A percentile compares a stretch with the other conserved stretches of the same genome.
Evolutionary conservation across 2,888 invertebrate species (phyloP).

Genomic region (Eupeodes latifasciatus): DNA sequence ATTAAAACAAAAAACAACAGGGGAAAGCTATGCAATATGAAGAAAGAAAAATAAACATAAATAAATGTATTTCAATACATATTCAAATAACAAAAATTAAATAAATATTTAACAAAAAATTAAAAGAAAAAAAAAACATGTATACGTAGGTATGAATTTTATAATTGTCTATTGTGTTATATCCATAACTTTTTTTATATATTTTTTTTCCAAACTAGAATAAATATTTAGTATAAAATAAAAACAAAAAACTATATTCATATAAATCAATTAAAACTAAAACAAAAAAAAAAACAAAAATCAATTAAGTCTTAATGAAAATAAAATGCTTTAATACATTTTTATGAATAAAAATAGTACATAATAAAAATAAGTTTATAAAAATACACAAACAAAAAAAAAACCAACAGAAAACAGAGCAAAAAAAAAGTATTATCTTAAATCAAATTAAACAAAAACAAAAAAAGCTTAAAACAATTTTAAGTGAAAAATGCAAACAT

Average conservation of each 20-base stretch:
- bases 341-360: slow-evolving; percentile 62
- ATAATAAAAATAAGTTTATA: slow-evolving; percentile 23
- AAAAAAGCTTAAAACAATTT: slow-evolving; percentile 52
- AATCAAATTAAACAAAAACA: slow-evolving; percentile 20
- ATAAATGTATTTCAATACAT: slow-evolving; percentile 44
- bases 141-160: slow-evolving; percentile 57
- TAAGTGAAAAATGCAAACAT: slow-evolving; percentile 52
- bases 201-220: slow-evolving; percentile 56
- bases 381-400: slow-evolving; percentile 25
- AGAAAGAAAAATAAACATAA: slow-evolving; percentile 33
- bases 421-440: slow-evolving; percentile 68
- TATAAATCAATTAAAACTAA: slow-evolving; percentile 71
- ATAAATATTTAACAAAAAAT: slow-evolving; percentile 10
- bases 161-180: slow-evolving; percentile 59
- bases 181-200: slow-evolving; percentile 36
- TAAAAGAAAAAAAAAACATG: slow-evolving; percentile 23
- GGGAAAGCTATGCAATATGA: slow-evolving; percentile 73
- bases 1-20: slow-evolving; percentile 49
- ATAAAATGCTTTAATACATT: slow-evolving; percentile 75
- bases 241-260: slow-evolving; percentile 57
- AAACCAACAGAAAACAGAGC: slow-evolving; percentile 49
- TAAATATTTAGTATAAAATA: slow-evolving; percentile 60
- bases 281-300: slow-evolving; percentile 59
- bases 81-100: slow-evolving; percentile 46
- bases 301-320: slow-evolving; percentile 74